These are phyloP conservation scores for Leptinotarsa undecemlineata DNA, from an alignment of 1,140 invertebrate genomes.

Conservation along the genomic window DNA sequence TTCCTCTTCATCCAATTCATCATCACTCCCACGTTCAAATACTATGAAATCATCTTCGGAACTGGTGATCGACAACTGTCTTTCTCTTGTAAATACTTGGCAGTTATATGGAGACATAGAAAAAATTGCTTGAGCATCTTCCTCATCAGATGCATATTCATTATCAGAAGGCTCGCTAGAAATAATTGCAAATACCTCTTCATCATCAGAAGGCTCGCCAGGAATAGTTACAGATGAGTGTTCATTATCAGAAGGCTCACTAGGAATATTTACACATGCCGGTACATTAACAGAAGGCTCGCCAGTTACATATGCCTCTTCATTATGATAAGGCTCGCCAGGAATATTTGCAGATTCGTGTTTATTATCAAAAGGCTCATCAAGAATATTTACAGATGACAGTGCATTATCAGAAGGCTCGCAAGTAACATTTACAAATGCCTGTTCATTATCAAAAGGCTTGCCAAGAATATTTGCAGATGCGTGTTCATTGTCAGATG, in stretches of 20 bases:
- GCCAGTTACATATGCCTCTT: not conserved
- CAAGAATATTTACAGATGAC: not conserved
- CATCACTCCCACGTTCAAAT: slow-evolving; percentile 35
- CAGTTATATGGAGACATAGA: slow-evolving; percentile 7
- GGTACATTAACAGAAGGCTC: not conserved
- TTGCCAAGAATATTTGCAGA: not conserved
- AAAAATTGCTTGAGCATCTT: slow-evolving; percentile 18
- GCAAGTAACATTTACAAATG: slow-evolving; percentile 2
- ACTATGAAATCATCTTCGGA: slow-evolving; percentile 49
- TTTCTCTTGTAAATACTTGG: not conserved
- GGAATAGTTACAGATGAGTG: not conserved
- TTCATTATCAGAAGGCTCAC: not conserved
- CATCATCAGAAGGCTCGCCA: slow-evolving; percentile 3
- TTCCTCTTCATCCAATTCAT: slow-evolving; percentile 22
- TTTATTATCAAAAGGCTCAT: not conserved
- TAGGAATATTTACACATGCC: slow-evolving; percentile 14
- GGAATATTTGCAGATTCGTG: slow-evolving; percentile 8
- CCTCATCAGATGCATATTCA: slow-evolving; percentile 19
- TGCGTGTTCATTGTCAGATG: not conserved
- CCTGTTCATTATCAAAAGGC: not conserved
- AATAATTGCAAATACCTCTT: slow-evolving; percentile 3
- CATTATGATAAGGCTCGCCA: not conserved
- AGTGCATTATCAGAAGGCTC: not conserved
- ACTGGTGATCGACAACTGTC: slow-evolving; percentile 37
- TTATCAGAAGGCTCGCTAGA: not conserved